Evolutionary conservation across 2,888 invertebrate genomes (phyloP).

Genomic region (Drosophila anomalata): DNA sequence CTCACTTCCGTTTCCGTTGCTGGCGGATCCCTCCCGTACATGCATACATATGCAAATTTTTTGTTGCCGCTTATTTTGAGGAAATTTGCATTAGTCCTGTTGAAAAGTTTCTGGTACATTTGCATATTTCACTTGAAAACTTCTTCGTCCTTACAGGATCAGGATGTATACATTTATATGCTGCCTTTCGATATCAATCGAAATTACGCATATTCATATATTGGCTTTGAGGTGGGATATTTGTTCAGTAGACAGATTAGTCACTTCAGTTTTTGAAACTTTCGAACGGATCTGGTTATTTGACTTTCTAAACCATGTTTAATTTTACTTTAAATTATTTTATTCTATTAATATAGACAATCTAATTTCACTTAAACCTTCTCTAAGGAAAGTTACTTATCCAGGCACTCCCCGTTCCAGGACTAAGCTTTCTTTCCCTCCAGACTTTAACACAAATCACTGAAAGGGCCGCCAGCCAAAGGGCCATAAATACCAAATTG

Average conservation of each 20-base stretch:
- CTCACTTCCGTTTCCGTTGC: slow-evolving; percentile 56
- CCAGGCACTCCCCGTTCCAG: too few species aligned
- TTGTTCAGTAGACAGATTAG: neutral
- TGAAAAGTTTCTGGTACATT: slow-evolving; percentile 33
- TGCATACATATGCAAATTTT: slow-evolving; percentile 29
- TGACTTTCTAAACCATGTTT: too few species aligned
- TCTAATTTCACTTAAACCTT: neutral
- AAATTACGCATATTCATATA: neutral
- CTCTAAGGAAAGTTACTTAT: too few species aligned
- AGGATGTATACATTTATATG: neutral
- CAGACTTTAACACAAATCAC: slow-evolving; percentile 67
- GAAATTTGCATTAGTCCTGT: slow-evolving; percentile 66
- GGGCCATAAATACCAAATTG: slow-evolving; percentile 74
- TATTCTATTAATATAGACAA: too few species aligned
- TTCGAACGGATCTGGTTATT: neutral
- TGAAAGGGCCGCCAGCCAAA: slow-evolving; percentile 31
- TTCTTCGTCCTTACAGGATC: neutral
- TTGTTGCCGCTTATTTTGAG: slow-evolving; percentile 45
- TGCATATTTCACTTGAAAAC: slow-evolving; percentile 31
- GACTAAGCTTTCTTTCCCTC: slow-evolving; percentile 9
- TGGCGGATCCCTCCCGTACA: slow-evolving; percentile 3
- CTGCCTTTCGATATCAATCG: neutral
- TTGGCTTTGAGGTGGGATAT: neutral
- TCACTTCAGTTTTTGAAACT: neutral
- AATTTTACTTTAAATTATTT: too few species aligned